These are phyloP conservation scores for Drosophila takahashii DNA, from an alignment of 1,140 invertebrate species.

Conservation along the genomic window DNA sequence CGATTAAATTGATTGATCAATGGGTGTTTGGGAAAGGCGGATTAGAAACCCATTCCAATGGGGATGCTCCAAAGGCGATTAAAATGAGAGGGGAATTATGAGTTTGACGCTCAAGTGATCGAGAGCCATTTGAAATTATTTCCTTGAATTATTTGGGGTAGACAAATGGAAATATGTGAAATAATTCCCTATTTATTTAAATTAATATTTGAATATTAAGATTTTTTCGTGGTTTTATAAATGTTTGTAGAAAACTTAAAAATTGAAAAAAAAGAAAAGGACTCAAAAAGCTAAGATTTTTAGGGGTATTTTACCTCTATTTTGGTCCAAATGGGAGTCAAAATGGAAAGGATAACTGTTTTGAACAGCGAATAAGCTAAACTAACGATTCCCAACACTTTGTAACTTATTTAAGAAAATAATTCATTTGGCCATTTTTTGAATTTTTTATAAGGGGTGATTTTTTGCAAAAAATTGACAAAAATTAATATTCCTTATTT, in stretches of 20 bases:
- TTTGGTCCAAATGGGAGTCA: not conserved
- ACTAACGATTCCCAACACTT: not conserved
- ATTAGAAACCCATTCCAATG: not conserved
- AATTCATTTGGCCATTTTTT: not conserved
- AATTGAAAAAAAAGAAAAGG: too few species aligned
- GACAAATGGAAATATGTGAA: too few species aligned
- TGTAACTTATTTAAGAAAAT: not conserved
- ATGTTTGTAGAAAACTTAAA: too few species aligned
- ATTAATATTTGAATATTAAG: too few species aligned
- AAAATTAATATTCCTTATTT: not conserved
- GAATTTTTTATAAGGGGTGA: not conserved
- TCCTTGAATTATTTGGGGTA: not conserved
- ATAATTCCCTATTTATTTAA: too few species aligned
- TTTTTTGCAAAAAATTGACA: not conserved
- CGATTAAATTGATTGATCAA: slow-evolving; percentile 45
- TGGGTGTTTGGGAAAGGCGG: slow-evolving; percentile 4
- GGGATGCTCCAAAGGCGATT: not conserved
- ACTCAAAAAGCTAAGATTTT: not conserved
- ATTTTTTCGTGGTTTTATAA: too few species aligned
- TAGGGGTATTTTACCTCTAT: not conserved
- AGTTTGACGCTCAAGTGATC: not conserved
- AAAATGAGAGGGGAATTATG: not conserved
- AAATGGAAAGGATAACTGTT: not conserved
- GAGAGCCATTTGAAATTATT: not conserved
- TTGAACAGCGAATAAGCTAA: not conserved